Percentiles rank a stretch among this genome's conserved stretches.
Evolutionary conservation across 2,113 vertebrate genomes (phyloP).

Genomic region (Numenius arquata): DNA sequence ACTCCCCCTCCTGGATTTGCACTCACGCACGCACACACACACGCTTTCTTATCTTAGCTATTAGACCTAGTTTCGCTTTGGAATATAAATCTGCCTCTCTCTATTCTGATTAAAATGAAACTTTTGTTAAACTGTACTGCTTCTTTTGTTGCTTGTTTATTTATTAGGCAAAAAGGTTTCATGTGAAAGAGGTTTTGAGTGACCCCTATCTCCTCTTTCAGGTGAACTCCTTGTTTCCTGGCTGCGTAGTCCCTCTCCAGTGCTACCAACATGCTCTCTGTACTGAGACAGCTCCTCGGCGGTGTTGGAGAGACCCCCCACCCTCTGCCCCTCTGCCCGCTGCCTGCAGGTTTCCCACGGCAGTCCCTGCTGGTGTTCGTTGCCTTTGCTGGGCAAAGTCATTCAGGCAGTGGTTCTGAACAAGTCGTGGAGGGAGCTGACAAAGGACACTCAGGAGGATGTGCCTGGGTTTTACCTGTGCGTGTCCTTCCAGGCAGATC

Average conservation of each 20-base stretch:
- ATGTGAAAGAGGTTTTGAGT: neutral
- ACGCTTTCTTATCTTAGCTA: conserved; percentile 5
- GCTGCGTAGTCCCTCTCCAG: neutral
- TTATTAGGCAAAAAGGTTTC: conserved; percentile 9
- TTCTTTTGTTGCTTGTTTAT: neutral
- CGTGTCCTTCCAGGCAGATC: neutral
- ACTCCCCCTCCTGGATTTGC: conserved; percentile 60
- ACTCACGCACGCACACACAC: neutral
- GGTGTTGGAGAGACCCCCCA: neutral
- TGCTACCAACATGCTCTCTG: neutral
- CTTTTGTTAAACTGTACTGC: neutral
- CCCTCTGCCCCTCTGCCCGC: neutral
- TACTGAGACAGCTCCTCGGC: neutral
- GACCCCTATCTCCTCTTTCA: neutral
- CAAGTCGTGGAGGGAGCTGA: conserved; percentile 25
- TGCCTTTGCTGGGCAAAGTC: conserved; percentile 50
- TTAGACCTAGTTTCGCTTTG: neutral
- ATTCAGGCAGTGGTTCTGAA: conserved; percentile 39
- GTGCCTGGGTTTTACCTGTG: neutral
- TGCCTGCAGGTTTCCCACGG: neutral
- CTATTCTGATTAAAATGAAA: neutral
- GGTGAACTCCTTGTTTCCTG: neutral
- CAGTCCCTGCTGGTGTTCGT: conserved; percentile 8
- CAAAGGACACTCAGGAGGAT: neutral
- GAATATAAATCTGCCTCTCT: neutral